A percentile compares a stretch with the other conserved stretches of the same genome.
phyloP scores from a whole-genome alignment of 2,797 vertebrate species.

The Bucorvus abyssinicus region DNA sequence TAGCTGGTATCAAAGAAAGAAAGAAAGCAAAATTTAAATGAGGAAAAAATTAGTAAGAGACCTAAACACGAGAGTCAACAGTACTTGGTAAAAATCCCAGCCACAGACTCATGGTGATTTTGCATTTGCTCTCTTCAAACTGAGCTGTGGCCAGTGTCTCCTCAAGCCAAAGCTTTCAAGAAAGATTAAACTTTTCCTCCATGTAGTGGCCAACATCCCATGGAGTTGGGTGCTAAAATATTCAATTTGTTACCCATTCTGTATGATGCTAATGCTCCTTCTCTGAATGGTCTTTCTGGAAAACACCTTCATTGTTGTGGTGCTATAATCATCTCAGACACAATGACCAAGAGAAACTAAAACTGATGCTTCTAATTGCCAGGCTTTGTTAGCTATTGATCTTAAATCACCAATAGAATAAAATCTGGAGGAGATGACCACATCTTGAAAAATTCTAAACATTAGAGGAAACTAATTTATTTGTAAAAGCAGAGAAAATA shows the following conservation, averaged over 20 bases:
- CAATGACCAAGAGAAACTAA: neutral
- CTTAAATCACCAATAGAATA: neutral
- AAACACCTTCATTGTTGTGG: neutral
- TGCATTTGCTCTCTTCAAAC: neutral
- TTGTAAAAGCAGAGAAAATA: neutral
- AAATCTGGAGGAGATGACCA: neutral
- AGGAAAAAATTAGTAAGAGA: neutral
- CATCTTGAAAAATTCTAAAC: neutral
- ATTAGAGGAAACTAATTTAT: neutral
- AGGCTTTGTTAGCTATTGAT: neutral
- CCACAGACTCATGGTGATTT: accelerated
- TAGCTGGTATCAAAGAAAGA: neutral
- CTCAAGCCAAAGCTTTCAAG: neutral
- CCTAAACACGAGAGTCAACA: neutral
- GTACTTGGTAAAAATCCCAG: neutral
- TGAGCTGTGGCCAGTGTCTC: neutral
- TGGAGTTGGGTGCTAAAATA: neutral
- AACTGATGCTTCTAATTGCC: neutral
- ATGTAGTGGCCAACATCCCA: neutral
- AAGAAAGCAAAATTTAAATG: neutral
- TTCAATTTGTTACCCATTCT: neutral
- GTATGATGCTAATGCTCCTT: neutral
- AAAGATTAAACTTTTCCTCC: neutral
- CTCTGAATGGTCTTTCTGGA: neutral
- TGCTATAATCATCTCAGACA: neutral